A percentile compares a stretch with the other conserved stretches of the same genome.
These are phyloP conservation scores for Meandrusa payeni DNA, from an alignment of 2,888 invertebrate species.

Conservation along the genomic window DNA sequence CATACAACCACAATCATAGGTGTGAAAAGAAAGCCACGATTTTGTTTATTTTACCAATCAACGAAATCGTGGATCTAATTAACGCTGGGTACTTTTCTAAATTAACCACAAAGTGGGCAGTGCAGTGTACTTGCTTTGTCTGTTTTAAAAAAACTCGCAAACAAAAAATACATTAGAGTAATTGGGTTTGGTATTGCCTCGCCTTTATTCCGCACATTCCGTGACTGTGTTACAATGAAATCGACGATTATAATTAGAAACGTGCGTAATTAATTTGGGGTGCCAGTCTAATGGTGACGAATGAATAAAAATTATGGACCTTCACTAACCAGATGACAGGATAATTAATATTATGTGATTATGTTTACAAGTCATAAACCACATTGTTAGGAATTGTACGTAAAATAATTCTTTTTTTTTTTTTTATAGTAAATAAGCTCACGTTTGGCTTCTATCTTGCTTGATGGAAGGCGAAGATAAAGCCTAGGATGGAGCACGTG, in stretches of 20 bases:
- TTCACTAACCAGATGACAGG: constrained; percentile 5
- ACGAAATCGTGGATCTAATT: constrained; percentile 4
- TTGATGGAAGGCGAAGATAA: too few relatives aligned
- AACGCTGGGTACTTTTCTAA: background rate
- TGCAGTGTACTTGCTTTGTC: constrained; percentile 1
- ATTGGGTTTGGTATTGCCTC: constrained; percentile 46
- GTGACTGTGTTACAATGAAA: constrained; percentile 41
- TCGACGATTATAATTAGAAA: constrained; percentile 44
- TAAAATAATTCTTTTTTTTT: too few relatives aligned
- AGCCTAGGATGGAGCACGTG: too few relatives aligned
- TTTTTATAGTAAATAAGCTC: too few relatives aligned
- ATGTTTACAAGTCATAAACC: too few relatives aligned
- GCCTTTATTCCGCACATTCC: constrained; percentile 36
- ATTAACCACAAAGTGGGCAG: background rate
- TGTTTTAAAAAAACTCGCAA: constrained; percentile 26
- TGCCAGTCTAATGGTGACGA: background rate
- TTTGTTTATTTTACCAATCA: too few relatives aligned
- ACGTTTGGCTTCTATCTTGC: too few relatives aligned
- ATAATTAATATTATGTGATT: background rate
- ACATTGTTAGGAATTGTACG: too few relatives aligned
- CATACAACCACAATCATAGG: constrained; percentile 16
- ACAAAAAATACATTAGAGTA: constrained; percentile 53
- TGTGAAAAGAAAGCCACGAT: constrained; percentile 6
- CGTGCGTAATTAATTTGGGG: constrained; percentile 25
- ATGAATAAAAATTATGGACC: constrained; percentile 13